A percentile compares a stretch with the other conserved stretches of the same genome.
These are phyloP conservation scores for Galaxias olidus DNA, from an alignment of 2,797 vertebrate species.

Conservation along the genomic window DNA sequence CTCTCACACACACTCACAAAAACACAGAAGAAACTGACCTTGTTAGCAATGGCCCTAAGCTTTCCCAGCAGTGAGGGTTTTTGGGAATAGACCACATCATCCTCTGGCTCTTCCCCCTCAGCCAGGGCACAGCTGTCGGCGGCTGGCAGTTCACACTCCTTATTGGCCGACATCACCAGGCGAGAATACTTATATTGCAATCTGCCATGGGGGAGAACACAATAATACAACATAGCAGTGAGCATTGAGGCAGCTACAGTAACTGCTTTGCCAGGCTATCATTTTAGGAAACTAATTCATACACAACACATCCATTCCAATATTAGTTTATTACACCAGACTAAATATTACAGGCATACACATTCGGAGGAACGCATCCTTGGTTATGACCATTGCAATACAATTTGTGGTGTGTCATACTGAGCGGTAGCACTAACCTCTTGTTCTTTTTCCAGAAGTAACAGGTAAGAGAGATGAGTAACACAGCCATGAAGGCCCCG, in stretches of 20 bases:
- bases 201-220: slow-evolving; percentile 66
- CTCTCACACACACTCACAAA: neutral
- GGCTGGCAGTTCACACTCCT: slow-evolving; percentile 92
- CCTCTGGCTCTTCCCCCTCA: slow-evolving; percentile 87
- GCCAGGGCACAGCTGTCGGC: slow-evolving; percentile 96
- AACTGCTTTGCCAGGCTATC: too few relatives aligned
- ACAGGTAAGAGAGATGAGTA: slow-evolving; percentile 92
- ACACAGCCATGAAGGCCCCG: slow-evolving; percentile 85
- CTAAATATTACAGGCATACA: too few relatives aligned
- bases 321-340: too few relatives aligned
- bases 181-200: slow-evolving; percentile 98
- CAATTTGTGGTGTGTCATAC: neutral
- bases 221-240: neutral
- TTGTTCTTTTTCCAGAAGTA: slow-evolving; percentile 99
- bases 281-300: too few relatives aligned
- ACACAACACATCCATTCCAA: too few relatives aligned
- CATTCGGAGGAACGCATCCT: too few relatives aligned
- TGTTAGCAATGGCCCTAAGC: slow-evolving; percentile 90
- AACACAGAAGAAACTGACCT: slow-evolving; percentile 75
- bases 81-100: slow-evolving; percentile 91
- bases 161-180: slow-evolving; percentile 93
- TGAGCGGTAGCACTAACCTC: slow-evolving; percentile 76
- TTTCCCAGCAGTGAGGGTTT: slow-evolving; percentile 92
- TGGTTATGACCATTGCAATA: neutral
- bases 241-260: too few relatives aligned